Percentiles rank a stretch among this genome's conserved stretches.
These are phyloP conservation scores for Phenganax stokvisi DNA, from an alignment of 92 coral and sea anemone species.

Conservation along the genomic window DNA sequence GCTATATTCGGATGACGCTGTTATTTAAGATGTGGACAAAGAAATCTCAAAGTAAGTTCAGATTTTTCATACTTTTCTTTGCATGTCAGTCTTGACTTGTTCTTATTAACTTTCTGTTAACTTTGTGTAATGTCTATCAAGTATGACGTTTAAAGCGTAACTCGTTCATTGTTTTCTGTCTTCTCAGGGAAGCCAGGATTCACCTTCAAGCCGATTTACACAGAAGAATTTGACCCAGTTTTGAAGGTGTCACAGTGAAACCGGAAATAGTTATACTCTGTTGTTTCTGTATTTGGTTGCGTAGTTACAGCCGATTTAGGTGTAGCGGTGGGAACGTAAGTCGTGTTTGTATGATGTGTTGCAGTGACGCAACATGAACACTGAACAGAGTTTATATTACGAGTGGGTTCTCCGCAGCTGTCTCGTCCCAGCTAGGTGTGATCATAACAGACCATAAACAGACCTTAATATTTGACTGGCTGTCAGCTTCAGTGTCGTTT, in stretches of 20 bases:
- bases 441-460: no score
- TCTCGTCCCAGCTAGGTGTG: no score
- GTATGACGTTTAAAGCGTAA: neutral
- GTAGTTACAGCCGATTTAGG: neutral
- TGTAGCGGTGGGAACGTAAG: neutral
- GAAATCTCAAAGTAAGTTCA: neutral
- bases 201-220: neutral
- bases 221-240: neutral
- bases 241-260: neutral
- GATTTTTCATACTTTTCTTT: no score
- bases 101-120: neutral
- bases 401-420: no score
- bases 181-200: neutral
- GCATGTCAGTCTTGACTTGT: neutral
- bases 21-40: neutral
- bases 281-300: neutral
- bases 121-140: neutral
- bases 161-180: neutral
- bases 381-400: no score
- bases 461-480: no score
- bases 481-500: no score
- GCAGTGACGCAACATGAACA: no score
- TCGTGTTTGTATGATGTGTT: no score
- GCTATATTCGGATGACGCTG: neutral
- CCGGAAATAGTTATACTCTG: neutral